Evolutionary conservation across 2,888 invertebrate genomes (phyloP).

Genomic region (Stictocephala bisonia): DNA sequence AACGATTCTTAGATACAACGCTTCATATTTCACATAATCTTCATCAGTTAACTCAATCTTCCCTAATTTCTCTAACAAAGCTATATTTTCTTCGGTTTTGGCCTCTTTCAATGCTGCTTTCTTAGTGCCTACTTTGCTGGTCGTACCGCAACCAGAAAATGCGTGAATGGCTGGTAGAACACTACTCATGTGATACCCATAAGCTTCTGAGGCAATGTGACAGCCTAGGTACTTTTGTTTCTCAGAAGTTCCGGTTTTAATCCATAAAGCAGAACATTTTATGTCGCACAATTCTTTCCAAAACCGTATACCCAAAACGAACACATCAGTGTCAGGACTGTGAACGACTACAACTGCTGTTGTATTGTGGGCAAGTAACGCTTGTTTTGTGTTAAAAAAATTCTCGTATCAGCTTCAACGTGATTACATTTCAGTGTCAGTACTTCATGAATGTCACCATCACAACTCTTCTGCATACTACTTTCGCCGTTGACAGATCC

Average conservation of each 20-base stretch:
- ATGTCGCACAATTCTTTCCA: neutral
- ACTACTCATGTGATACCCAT: neutral
- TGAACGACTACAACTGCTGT: slow-evolving; percentile 22
- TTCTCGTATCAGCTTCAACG: slow-evolving; percentile 11
- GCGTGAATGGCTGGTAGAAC: no score
- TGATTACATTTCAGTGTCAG: slow-evolving; percentile 1
- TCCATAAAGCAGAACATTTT: slow-evolving; percentile 16
- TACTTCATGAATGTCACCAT: neutral
- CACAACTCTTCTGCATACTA: neutral
- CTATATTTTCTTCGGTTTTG: neutral
- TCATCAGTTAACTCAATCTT: neutral
- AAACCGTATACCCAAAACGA: slow-evolving; percentile 21
- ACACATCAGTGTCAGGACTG: slow-evolving; percentile 14
- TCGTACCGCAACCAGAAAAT: neutral
- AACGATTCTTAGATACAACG: neutral
- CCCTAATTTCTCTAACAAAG: neutral
- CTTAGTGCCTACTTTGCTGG: neutral
- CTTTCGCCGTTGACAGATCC: slow-evolving; percentile 1
- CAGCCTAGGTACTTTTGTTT: slow-evolving; percentile 18
- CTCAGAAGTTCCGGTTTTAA: slow-evolving; percentile 3
- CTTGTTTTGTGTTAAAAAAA: slow-evolving; percentile 19
- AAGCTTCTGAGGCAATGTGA: slow-evolving; percentile 6
- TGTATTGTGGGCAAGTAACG: neutral
- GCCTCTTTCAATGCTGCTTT: neutral
- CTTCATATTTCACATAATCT: neutral